Base-by-base conservation (phyloP, 2,113 vertebrate genomes). In the Phycodurus eques region DNA sequence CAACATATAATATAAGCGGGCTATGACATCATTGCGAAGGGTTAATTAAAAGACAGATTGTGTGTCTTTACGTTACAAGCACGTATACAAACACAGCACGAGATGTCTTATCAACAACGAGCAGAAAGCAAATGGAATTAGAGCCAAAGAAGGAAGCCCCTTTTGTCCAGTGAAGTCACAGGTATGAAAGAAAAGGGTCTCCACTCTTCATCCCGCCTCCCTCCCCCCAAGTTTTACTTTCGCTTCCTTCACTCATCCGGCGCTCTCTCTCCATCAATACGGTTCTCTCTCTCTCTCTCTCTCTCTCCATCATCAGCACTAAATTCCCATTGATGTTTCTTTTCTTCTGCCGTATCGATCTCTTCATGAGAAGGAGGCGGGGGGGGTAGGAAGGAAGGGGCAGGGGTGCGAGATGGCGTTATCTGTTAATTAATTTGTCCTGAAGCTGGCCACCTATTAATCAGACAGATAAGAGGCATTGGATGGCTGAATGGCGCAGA, bases 361-460 rank as follows among this genome's bases (percentile, higher is more conserved):
- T 92, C 93, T 96, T 94, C 97, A 98, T 98, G 96, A 98, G 97
- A 99, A 96, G 95, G 94, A 96, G 96, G 87, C 82, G 95, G 95
- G 95, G 96, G 95, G 93, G 92, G 96, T 76, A 75, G 81, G 83
- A 81, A 20, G 33, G 63, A 81, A 85, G 79, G 81, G 86, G 84
- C 85, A 84, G 82, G 87, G 89, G 83, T 35, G 59, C 84, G 84
- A 86, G 98, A 98, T 98, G 98, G 81, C 84, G 96, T 99, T 91
- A 99, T 99, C 98, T 99, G 98, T 99, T 99, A 99, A 99, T 99
- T 99, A 99, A 99, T 99, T 98, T 96, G 94, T 98, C 96, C 96
- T 96, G 95, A 96, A 98, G 96, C 96, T 94, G 96, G 95, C 94
- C 95, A 97, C 96, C 96, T 98, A 99, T 99, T 99, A 99, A 99